Conservation (phyloP, 2,888 invertebrate species). For the Pollenia angustigena region DNA sequence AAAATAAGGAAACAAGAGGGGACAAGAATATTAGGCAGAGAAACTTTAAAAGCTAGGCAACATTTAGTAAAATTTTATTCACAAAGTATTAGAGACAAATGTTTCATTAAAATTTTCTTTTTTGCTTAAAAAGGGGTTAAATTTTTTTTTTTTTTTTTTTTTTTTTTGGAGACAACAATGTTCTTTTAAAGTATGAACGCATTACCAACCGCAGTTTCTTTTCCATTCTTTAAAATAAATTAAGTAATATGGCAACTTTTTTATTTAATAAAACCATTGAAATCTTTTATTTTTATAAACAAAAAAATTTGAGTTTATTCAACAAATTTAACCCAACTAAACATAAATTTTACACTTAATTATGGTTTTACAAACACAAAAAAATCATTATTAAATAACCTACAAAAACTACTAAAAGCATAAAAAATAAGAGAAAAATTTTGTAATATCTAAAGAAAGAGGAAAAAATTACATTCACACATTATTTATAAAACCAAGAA, state of each 20-base stretch:
- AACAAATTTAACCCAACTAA: constrained; percentile 16
- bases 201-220: too few species aligned
- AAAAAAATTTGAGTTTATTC: constrained; percentile 35
- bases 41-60: too few species aligned
- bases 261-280: not conserved
- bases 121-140: too few species aligned
- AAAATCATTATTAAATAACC: constrained; percentile 8
- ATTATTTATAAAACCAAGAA: constrained; percentile 42
- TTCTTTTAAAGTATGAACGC: too few species aligned
- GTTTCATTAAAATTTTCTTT: too few species aligned
- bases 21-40: too few species aligned
- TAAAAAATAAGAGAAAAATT: not conserved
- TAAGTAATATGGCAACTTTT: not conserved
- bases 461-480: constrained; percentile 22
- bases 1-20: too few species aligned
- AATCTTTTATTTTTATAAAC: not conserved
- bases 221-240: too few species aligned
- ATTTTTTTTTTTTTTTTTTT: too few species aligned
- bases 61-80: too few species aligned
- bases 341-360: constrained; percentile 26
- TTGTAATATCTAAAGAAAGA: not conserved
- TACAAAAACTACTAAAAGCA: not conserved
- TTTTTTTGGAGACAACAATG: too few species aligned
- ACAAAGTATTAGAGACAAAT: too few species aligned
- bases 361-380: not conserved